phyloP scores from a whole-genome alignment of 2,113 vertebrate genomes.

The Cervus canadensis region DNA sequence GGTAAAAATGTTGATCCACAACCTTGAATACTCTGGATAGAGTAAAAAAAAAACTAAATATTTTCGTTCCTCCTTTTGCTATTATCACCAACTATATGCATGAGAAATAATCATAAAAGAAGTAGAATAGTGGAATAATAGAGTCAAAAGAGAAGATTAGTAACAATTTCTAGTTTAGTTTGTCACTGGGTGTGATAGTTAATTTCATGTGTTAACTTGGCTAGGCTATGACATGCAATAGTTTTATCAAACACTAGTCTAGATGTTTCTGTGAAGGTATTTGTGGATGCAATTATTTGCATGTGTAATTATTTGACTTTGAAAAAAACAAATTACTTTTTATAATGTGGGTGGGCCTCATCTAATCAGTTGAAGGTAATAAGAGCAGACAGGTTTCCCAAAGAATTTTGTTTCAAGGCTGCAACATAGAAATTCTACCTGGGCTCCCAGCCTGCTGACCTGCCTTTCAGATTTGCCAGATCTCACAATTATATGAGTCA shows the following conservation, averaged over 20 bases:
- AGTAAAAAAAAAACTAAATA: background rate
- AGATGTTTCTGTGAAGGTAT: background rate
- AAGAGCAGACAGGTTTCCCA: background rate
- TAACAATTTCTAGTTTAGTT: background rate
- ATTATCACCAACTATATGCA: background rate
- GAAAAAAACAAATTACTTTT: background rate
- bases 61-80: background rate
- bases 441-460: background rate
- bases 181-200: background rate
- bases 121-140: background rate
- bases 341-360: background rate
- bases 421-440: background rate
- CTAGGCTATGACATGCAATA: background rate
- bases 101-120: background rate
- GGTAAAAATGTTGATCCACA: slow-evolving; percentile 35
- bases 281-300: background rate
- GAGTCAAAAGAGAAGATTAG: background rate
- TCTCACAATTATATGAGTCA: background rate
- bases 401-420: background rate
- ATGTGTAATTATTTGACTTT: background rate
- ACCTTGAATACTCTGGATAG: background rate
- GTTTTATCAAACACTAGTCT: background rate
- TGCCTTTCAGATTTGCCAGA: background rate
- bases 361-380: background rate
- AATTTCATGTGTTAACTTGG: background rate